Conservation (phyloP, 2,888 invertebrate species). For the Synanthedon myopaeformis region DNA sequence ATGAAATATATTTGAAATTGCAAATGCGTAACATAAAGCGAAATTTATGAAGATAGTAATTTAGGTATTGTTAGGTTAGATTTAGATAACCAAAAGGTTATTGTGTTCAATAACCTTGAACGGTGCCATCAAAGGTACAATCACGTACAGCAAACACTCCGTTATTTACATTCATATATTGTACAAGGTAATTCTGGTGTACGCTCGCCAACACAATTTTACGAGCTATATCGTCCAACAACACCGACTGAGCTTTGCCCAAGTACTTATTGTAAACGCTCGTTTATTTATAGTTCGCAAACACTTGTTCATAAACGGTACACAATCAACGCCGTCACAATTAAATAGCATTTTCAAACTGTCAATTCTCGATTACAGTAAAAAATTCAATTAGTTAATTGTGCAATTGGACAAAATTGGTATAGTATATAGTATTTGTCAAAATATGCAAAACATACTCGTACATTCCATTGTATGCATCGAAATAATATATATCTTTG, state of each 20-base stretch:
- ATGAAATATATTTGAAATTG: too few relatives aligned
- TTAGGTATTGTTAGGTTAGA: too few relatives aligned
- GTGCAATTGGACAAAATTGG: too few relatives aligned
- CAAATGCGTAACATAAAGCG: too few relatives aligned
- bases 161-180: not conserved
- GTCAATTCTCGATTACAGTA: slow-evolving; percentile 2
- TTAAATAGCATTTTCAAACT: slow-evolving; percentile 4
- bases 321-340: too few relatives aligned
- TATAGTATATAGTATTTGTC: too few relatives aligned
- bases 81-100: not conserved
- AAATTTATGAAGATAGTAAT: not conserved
- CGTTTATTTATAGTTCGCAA: slow-evolving; percentile 1
- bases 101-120: not conserved
- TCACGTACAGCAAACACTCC: not conserved
- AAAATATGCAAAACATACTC: too few relatives aligned
- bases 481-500: too few relatives aligned
- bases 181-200: not conserved
- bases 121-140: not conserved
- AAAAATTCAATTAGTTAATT: too few relatives aligned
- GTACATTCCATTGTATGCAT: too few relatives aligned
- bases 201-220: slow-evolving; percentile 9
- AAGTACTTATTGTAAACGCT: slow-evolving; percentile 12
- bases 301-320: slow-evolving; percentile 1
- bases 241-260: slow-evolving; percentile 5
- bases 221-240: slow-evolving; percentile 10